These are phyloP conservation scores for Coluber constrictor DNA, from an alignment of 2,797 vertebrate genomes.

Conservation along the genomic window DNA sequence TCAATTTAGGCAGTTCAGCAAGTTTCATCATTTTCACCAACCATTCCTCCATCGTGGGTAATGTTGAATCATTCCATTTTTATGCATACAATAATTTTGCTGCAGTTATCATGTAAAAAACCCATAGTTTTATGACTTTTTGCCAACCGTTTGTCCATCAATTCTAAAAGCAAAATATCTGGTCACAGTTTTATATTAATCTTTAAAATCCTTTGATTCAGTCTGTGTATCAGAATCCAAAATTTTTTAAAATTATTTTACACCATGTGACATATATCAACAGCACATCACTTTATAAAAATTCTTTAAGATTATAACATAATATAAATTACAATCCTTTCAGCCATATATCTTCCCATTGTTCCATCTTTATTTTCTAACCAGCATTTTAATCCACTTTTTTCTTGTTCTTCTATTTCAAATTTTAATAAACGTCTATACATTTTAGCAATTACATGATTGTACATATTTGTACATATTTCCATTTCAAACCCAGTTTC, in stretches of 20 bases:
- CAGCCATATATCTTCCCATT: not conserved
- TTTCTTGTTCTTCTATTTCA: not conserved
- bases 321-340: too few species aligned
- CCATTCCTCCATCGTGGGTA: not conserved
- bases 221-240: not conserved
- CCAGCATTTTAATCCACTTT: not conserved
- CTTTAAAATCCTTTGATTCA: not conserved
- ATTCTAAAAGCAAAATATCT: not conserved
- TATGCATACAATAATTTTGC: not conserved
- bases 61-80: not conserved
- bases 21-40: not conserved
- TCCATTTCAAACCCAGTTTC: not conserved
- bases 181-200: too few species aligned
- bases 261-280: not conserved
- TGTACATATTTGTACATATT: not conserved
- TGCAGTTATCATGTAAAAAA: not conserved
- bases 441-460: not conserved
- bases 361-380: not conserved
- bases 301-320: too few species aligned
- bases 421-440: not conserved
- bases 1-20: not conserved
- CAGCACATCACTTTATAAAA: too few species aligned
- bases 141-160: not conserved
- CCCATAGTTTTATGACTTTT: not conserved
- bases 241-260: not conserved